Evolutionary conservation across 2,113 vertebrate genomes (phyloP), one percentile per base, ranked within the genome.

Genomic region (Athene cunicularia): DNA sequence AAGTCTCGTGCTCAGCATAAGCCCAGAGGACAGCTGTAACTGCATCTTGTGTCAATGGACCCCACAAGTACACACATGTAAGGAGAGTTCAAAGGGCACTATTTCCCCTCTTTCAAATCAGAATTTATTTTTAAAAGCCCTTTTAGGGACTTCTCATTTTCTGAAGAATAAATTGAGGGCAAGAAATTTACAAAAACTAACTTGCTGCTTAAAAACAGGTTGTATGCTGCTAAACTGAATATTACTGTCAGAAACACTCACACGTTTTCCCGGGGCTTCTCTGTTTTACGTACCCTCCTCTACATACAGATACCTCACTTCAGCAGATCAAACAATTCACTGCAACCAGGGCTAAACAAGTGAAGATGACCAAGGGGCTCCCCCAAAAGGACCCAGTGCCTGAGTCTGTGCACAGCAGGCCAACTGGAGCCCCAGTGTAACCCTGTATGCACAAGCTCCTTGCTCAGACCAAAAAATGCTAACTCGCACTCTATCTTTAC

Each of bases 1-100:
- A 71, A 67, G 6, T 32, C n/a, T 71, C 0, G 0, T 33, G 21
- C 50, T 76, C 53, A 47, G 33, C 4, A 0, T 27, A 76, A 76
- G 58, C 27, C 60, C 45, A 47, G 32, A 23, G 22, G 41, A 45
- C 45, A 81, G 35, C 47, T 58, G 19, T 39, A 82, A 82, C n/a
- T 55, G 26, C 35, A 72, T 11, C 43, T 75, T 75, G 20, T n/a
- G 39, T 23, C 80, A 59, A 71, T 63, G 80, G 33, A 86, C 16
- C 45, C 23, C 60, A 80, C 24, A 66, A 47, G 12, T 12, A 56
- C n/a, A 37, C 22, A 14, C 6, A 6, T 0, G 0, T 3, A 83
- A 49, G 19, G 13, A 64, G 15, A 3, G 0, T 16, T 67, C 86
- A 80, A 30, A 3, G 30, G 27, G 28, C 41, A 80, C 50, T 17